Evolutionary conservation across 2,888 invertebrate species (phyloP).

Genomic region (Melinaea marsaeus): DNA sequence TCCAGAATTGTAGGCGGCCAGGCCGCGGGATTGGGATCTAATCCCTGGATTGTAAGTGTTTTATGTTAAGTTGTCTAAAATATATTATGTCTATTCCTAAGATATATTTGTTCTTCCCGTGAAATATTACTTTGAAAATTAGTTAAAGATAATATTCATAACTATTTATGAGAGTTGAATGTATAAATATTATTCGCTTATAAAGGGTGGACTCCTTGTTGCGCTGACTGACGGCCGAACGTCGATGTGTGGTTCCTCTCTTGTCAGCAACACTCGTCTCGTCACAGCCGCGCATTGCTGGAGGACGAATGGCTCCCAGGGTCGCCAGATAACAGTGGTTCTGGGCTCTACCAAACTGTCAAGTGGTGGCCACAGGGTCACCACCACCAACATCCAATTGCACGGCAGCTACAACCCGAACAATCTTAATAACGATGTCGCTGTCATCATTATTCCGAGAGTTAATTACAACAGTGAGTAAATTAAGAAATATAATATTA

Average conservation of each 20-base stretch:
- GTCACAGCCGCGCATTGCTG: slow-evolving; percentile 48
- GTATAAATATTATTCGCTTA: neutral
- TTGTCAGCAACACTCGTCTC: slow-evolving; percentile 34
- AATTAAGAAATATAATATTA: too few species aligned
- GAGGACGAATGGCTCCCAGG: slow-evolving; percentile 37
- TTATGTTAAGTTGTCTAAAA: neutral
- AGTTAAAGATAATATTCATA: too few species aligned
- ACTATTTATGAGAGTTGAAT: too few species aligned
- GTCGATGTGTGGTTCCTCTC: slow-evolving; percentile 28
- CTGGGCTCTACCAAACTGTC: slow-evolving; percentile 38
- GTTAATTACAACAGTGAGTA: slow-evolving; percentile 37
- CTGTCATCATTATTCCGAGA: slow-evolving; percentile 35
- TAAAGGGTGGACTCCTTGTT: slow-evolving; percentile 43
- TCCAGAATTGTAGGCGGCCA: slow-evolving; percentile 44
- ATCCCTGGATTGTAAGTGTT: slow-evolving; percentile 37
- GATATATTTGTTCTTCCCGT: too few species aligned
- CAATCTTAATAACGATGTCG: slow-evolving; percentile 41
- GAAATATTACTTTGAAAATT: too few species aligned
- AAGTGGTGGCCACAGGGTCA: slow-evolving; percentile 38
- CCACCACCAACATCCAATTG: slow-evolving; percentile 36
- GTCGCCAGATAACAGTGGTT: slow-evolving; percentile 39
- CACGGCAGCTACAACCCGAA: slow-evolving; percentile 38
- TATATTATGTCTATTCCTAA: neutral
- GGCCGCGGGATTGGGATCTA: slow-evolving; percentile 30
- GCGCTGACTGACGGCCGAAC: slow-evolving; percentile 34